Conservation (phyloP, 2,888 invertebrate species). For the Cybosia mesomella region DNA sequence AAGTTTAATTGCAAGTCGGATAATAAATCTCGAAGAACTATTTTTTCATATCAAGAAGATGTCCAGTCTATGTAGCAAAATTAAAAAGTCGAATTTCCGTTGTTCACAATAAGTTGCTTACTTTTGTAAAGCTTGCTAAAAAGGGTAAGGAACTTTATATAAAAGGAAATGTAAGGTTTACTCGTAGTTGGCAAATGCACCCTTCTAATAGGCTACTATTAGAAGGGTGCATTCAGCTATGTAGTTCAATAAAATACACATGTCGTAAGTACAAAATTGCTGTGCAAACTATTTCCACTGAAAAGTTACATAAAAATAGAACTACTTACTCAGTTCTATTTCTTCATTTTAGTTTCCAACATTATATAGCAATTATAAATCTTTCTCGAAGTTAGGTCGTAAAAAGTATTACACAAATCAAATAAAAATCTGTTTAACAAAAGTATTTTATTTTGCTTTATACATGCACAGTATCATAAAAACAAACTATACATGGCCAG, state of each 20-base stretch:
- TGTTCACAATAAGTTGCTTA: constrained; percentile 1
- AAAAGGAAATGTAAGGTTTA: constrained; percentile 4
- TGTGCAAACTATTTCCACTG: background rate
- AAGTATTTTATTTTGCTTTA: too few species aligned
- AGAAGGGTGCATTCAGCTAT: too few species aligned
- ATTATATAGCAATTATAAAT: background rate
- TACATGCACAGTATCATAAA: too few species aligned
- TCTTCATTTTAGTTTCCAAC: background rate
- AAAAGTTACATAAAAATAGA: background rate
- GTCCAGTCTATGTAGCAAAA: background rate
- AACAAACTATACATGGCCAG: too few species aligned
- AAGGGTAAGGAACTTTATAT: background rate
- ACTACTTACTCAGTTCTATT: background rate
- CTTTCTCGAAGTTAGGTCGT: background rate
- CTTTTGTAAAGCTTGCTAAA: background rate
- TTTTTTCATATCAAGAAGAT: background rate
- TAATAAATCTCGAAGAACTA: too few species aligned
- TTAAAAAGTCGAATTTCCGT: background rate
- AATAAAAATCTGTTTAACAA: too few species aligned
- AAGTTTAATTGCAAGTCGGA: too few species aligned
- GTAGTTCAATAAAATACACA: background rate
- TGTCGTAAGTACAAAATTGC: background rate
- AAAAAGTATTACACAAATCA: background rate
- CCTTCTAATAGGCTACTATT: too few species aligned
- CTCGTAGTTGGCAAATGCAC: background rate